phyloP scores from a whole-genome alignment of 2,888 invertebrate genomes.

The Lasioglossum malachurum region DNA sequence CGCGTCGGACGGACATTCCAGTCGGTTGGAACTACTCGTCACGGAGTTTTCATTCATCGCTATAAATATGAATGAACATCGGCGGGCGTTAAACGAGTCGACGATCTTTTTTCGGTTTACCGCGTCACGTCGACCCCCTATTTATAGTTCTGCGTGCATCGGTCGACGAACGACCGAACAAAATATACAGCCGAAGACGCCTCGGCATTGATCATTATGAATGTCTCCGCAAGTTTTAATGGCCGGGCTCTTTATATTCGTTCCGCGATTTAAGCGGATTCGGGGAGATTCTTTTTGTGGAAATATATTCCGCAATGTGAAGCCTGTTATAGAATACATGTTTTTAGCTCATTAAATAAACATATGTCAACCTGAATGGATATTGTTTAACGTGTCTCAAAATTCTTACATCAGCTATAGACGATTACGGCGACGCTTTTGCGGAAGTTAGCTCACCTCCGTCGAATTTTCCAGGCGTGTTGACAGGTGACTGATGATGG shows the following conservation, averaged over 20 bases:
- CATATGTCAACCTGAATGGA: no score
- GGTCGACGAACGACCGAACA: slow-evolving; percentile 24
- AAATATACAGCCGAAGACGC: background rate
- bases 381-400: no score
- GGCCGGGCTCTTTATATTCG: background rate
- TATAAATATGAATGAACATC: slow-evolving; percentile 68
- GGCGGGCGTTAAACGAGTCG: slow-evolving; percentile 52
- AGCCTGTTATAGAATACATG: no score
- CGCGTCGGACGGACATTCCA: slow-evolving; percentile 21
- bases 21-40: slow-evolving; percentile 33
- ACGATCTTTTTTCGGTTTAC: slow-evolving; percentile 57
- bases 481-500: background rate
- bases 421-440: background rate
- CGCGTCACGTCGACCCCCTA: slow-evolving; percentile 20
- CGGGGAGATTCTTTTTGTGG: no score
- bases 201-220: background rate
- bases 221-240: background rate
- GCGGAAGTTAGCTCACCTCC: background rate
- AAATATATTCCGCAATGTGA: no score
- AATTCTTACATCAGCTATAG: background rate
- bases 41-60: slow-evolving; percentile 66
- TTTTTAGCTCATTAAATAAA: no score
- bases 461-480: background rate
- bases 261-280: background rate
- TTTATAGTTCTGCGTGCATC: slow-evolving; percentile 25